A percentile compares a stretch with the other conserved stretches of the same genome.
Conservation (phyloP, 2,888 invertebrate species). For the Tupiocoris notatus region DNA sequence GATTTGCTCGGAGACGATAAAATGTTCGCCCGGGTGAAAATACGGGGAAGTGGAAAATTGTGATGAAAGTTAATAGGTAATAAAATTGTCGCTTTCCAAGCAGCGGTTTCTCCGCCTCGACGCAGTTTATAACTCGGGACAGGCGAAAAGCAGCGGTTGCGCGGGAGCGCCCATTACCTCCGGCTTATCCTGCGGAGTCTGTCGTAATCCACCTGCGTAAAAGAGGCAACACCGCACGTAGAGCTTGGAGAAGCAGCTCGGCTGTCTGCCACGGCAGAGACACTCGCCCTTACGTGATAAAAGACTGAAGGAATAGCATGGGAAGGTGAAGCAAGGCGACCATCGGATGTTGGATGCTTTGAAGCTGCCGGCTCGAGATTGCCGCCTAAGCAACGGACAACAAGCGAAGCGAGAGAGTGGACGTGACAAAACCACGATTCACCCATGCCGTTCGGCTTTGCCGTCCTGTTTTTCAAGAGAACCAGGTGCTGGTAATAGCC, state of each 20-base stretch:
- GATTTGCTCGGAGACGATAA: too few relatives aligned
- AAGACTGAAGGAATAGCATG: background rate
- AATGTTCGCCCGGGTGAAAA: too few relatives aligned
- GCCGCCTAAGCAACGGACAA: background rate
- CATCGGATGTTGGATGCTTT: background rate
- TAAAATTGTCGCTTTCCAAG: background rate
- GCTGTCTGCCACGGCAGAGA: background rate
- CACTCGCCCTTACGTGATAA: background rate
- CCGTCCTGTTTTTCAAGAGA: slow-evolving; percentile 10
- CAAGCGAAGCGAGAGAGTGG: background rate
- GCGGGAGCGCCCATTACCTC: background rate
- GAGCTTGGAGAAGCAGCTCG: background rate
- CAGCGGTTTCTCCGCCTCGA: background rate
- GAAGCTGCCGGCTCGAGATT: background rate
- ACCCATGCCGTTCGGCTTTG: background rate
- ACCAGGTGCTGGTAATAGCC: slow-evolving; percentile 25
- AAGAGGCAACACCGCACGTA: background rate
- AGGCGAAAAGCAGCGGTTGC: background rate
- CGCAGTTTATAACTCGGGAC: background rate
- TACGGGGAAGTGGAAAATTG: too few relatives aligned
- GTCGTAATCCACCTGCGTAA: background rate
- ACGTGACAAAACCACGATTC: background rate
- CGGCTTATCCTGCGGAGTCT: background rate
- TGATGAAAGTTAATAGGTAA: background rate
- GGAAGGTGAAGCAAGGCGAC: background rate